Percentiles rank a stretch among this genome's conserved stretches.
phyloP scores from a whole-genome alignment of 1,140 invertebrate species.

The Heliconius nattereri region DNA sequence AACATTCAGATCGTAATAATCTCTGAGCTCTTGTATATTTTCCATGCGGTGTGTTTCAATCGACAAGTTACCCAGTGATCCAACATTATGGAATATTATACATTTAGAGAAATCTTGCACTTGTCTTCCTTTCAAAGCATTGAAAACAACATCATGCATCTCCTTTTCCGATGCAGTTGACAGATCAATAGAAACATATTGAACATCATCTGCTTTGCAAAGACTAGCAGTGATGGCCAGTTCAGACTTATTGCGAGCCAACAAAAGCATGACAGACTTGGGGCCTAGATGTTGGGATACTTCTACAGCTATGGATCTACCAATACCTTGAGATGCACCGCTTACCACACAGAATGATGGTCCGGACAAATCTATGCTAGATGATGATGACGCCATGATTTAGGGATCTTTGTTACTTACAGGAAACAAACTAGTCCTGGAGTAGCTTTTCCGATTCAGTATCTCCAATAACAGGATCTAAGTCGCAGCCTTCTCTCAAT shows the following conservation, averaged over 20 bases:
- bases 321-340: conserved; percentile 94
- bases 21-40: conserved; percentile 83
- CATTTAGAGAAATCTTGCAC: conserved; percentile 83
- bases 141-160: conserved; percentile 78
- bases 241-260: conserved; percentile 86
- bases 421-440: conserved; percentile 57
- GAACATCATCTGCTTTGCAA: conserved; percentile 81
- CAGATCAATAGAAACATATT: conserved; percentile 83
- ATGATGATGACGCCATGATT: conserved; percentile 65
- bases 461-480: conserved; percentile 74
- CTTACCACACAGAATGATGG: conserved; percentile 86
- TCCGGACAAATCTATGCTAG: conserved; percentile 75
- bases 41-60: conserved; percentile 83
- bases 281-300: conserved; percentile 83
- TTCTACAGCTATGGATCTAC: conserved; percentile 87
- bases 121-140: conserved; percentile 64
- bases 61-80: conserved; percentile 89
- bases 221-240: conserved; percentile 84
- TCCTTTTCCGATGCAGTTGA: conserved; percentile 74
- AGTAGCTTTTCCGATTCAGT: conserved; percentile 71
- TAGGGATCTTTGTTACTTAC: conserved; percentile 59
- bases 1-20: conserved; percentile 91
- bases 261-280: conserved; percentile 87
- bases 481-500: conserved; percentile 71
- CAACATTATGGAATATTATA: conserved; percentile 95